These are phyloP conservation scores for Plebejus melissa DNA, from an alignment of 2,888 invertebrate genomes.

Conservation along the genomic window DNA sequence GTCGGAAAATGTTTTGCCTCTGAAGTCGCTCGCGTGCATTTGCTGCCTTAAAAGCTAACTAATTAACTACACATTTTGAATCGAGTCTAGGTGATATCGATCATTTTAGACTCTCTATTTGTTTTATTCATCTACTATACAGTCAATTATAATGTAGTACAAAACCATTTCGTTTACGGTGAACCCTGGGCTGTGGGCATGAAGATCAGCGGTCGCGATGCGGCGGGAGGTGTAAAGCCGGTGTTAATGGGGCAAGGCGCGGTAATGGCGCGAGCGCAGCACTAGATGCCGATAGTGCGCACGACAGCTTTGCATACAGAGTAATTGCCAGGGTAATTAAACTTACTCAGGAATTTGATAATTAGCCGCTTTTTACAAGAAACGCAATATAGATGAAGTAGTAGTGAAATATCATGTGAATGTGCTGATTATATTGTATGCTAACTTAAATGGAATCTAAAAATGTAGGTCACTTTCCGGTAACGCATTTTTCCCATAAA, in stretches of 20 bases:
- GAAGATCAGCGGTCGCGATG: not conserved
- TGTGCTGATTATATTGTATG: not conserved
- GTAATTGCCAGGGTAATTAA: constrained; percentile 21
- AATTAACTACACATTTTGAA: not conserved
- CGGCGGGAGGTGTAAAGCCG: constrained; percentile 44
- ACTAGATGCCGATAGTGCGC: constrained; percentile 14
- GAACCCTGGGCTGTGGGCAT: not conserved
- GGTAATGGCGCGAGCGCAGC: constrained; percentile 50
- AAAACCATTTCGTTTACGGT: not conserved
- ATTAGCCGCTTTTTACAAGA: not conserved
- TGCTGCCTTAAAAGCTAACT: not conserved
- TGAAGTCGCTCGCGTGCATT: not conserved
- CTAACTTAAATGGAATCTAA: not conserved
- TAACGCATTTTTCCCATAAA: not conserved
- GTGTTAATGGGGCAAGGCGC: constrained; percentile 73
- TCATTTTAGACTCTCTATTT: not conserved
- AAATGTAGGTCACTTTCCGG: not conserved
- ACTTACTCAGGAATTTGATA: constrained; percentile 18
- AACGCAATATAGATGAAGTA: not conserved
- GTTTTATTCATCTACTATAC: not conserved
- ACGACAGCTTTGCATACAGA: constrained; percentile 22
- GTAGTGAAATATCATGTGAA: too few relatives aligned
- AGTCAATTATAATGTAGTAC: not conserved
- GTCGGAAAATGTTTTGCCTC: not conserved
- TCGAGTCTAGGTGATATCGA: not conserved